Evolutionary conservation across 2,797 vertebrate species (phyloP).

Genomic region (Pseudomugil gertrudae): DNA sequence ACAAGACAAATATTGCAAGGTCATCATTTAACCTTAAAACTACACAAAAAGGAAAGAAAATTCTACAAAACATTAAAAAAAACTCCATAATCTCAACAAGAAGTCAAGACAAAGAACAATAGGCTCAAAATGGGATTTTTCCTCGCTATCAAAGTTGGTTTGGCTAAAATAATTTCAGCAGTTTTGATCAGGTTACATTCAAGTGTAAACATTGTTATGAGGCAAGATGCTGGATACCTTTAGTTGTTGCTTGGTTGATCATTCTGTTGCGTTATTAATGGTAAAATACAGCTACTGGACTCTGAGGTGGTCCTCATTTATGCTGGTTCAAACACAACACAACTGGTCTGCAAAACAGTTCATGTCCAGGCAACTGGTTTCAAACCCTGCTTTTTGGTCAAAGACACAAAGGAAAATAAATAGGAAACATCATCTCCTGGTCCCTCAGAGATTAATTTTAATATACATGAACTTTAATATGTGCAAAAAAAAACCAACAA

Average conservation of each 20-base stretch:
- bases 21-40: slow-evolving; percentile 60
- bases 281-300: slow-evolving; percentile 51
- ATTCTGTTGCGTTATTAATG: slow-evolving; percentile 34
- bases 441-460: slow-evolving; percentile 33
- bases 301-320: slow-evolving; percentile 49
- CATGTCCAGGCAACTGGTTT: slow-evolving; percentile 30
- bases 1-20: slow-evolving; percentile 64
- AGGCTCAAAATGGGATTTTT: slow-evolving; percentile 60
- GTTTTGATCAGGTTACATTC: slow-evolving; percentile 80
- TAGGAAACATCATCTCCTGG: slow-evolving; percentile 29
- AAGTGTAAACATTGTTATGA: slow-evolving; percentile 80
- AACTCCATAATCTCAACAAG: slow-evolving; percentile 45
- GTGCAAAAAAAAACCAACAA: slow-evolving; percentile 66
- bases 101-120: slow-evolving; percentile 52
- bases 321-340: slow-evolving; percentile 64
- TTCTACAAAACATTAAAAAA: slow-evolving; percentile 63
- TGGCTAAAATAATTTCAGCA: slow-evolving; percentile 64
- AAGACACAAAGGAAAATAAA: slow-evolving; percentile 27
- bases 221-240: slow-evolving; percentile 66
- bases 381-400: slow-evolving; percentile 58
- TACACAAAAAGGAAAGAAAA: slow-evolving; percentile 53
- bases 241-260: slow-evolving; percentile 30
- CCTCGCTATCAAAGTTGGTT: slow-evolving; percentile 72
- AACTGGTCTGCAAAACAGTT: slow-evolving; percentile 36
- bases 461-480: slow-evolving; percentile 36